Evolutionary conservation across 2,797 vertebrate species (phyloP).

Genomic region (Sebastes oblongus): DNA sequence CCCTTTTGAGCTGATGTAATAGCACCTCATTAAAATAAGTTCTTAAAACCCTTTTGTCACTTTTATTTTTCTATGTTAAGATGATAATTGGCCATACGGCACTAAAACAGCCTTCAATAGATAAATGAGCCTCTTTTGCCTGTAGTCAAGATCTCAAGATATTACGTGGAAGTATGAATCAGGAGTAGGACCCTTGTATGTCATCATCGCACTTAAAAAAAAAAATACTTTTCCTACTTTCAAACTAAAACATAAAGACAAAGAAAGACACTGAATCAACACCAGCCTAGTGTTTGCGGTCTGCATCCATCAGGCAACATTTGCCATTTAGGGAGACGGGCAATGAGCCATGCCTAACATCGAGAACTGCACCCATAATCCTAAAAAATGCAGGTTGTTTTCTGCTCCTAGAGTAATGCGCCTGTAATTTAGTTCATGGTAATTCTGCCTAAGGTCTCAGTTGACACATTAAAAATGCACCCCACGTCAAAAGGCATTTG

Average conservation of each 20-base stretch:
- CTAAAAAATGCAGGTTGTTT: slow-evolving; percentile 2
- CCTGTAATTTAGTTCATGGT: slow-evolving; percentile 46
- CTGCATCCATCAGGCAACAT: slow-evolving; percentile 14
- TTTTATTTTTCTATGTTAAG: slow-evolving; percentile 5
- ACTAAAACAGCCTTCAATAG: background rate
- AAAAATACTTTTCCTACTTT: background rate
- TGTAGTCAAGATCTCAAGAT: background rate
- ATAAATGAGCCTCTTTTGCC: slow-evolving; percentile 2
- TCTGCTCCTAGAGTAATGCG: slow-evolving; percentile 9
- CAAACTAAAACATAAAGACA: background rate
- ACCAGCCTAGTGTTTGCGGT: background rate
- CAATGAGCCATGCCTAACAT: slow-evolving; percentile 14
- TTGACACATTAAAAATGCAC: slow-evolving; percentile 72
- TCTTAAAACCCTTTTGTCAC: slow-evolving; percentile 19
- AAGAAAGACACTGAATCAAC: background rate
- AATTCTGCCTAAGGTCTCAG: slow-evolving; percentile 54
- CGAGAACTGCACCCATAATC: slow-evolving; percentile 12
- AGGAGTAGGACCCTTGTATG: background rate
- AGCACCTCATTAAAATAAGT: slow-evolving; percentile 9
- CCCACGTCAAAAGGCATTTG: slow-evolving; percentile 72
- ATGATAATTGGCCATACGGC: slow-evolving; percentile 6
- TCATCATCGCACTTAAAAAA: background rate
- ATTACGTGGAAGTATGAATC: background rate
- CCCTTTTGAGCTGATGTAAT: slow-evolving; percentile 8
- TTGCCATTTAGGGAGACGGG: slow-evolving; percentile 26